Evolutionary conservation across 2,797 vertebrate genomes (phyloP).

Genomic region (Danio kyathit): DNA sequence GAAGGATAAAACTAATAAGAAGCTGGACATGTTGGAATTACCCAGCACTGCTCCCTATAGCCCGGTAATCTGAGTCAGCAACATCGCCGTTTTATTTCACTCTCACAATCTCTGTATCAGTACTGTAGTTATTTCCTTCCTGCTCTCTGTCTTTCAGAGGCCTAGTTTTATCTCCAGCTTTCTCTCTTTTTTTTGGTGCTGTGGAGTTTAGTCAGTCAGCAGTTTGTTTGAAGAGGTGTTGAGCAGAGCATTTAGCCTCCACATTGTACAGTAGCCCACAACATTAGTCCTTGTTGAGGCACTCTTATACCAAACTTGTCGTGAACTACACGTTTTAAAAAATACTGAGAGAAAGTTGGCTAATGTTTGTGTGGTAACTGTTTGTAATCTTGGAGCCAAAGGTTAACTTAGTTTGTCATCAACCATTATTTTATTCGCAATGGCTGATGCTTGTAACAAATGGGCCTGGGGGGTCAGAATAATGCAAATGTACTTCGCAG

Average conservation of each 20-base stretch:
- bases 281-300: constrained; percentile 5
- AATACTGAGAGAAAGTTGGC: not conserved
- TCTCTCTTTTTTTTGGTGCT: constrained; percentile 1
- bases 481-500: not conserved
- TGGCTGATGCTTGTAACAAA: not conserved
- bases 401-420: not conserved
- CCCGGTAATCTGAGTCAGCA: constrained; percentile 59
- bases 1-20: constrained; percentile 62
- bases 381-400: not conserved
- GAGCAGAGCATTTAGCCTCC: not conserved
- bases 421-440: not conserved
- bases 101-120: constrained; percentile 3
- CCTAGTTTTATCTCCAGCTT: not conserved
- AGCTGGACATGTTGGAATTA: constrained; percentile 51
- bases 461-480: not conserved
- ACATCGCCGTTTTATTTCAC: constrained; percentile 29
- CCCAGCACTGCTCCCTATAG: constrained; percentile 45
- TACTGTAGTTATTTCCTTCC: not conserved
- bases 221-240: constrained; percentile 14
- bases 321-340: not conserved
- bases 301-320: not conserved
- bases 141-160: not conserved
- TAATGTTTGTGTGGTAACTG: not conserved
- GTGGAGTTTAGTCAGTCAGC: constrained; percentile 24
- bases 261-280: not conserved